phyloP scores from a whole-genome alignment of 2,888 invertebrate genomes.

The Bellardia bayeri region DNA sequence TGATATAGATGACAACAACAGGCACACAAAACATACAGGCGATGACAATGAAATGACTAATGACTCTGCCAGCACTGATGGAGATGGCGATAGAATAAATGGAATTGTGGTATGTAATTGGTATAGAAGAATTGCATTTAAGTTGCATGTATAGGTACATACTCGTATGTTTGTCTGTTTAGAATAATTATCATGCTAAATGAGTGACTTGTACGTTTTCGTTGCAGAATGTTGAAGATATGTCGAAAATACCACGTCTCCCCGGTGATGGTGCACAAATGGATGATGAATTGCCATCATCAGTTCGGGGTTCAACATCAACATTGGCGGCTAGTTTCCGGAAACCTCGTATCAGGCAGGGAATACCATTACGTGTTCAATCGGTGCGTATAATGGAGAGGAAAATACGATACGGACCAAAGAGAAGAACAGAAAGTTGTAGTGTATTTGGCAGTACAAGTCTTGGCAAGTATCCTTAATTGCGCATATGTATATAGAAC shows the following conservation, averaged over 20 bases:
- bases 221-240: slow-evolving; percentile 78
- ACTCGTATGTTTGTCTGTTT: neutral
- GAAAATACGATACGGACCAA: slow-evolving; percentile 79
- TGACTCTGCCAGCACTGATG: slow-evolving; percentile 12
- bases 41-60: slow-evolving; percentile 21
- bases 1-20: slow-evolving; percentile 40
- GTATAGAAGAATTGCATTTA: neutral
- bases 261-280: slow-evolving; percentile 83
- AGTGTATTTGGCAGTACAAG: slow-evolving; percentile 80
- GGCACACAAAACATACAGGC: neutral
- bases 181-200: neutral
- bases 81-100: slow-evolving; percentile 48
- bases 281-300: slow-evolving; percentile 77
- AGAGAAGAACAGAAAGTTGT: slow-evolving; percentile 82
- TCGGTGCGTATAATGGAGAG: slow-evolving; percentile 83
- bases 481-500: no score
- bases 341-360: slow-evolving; percentile 70
- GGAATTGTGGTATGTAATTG: slow-evolving; percentile 81
- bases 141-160: no score
- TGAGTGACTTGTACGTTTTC: neutral
- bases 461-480: slow-evolving; percentile 69
- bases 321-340: slow-evolving; percentile 61
- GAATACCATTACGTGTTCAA: slow-evolving; percentile 81
- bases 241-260: slow-evolving; percentile 82
- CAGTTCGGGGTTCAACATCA: slow-evolving; percentile 75